Percentiles rank a stretch among this genome's conserved stretches.
phyloP scores from a whole-genome alignment of 37 sponge, comb jelly and placozoan genomes.

The Haliclona indistincta region DNA sequence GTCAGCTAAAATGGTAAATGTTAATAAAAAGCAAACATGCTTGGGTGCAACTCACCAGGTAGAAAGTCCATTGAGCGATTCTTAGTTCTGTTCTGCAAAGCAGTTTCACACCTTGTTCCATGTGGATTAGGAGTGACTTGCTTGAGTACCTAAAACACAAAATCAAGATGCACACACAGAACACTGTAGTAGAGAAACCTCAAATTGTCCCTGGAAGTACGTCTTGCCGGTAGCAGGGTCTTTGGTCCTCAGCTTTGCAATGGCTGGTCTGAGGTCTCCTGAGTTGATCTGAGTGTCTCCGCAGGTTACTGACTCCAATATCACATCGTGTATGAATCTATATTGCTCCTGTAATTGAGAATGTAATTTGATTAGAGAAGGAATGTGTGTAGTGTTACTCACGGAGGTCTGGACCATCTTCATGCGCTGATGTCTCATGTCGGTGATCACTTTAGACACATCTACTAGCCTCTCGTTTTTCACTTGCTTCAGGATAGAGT shows the following conservation, averaged over 20 bases:
- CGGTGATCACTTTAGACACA: constrained; percentile 41
- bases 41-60: constrained; percentile 23
- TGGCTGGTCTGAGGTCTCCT: constrained; percentile 17
- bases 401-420: constrained; percentile 74
- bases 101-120: neutral
- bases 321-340: constrained; percentile 63
- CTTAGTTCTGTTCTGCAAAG: neutral
- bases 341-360: constrained; percentile 58
- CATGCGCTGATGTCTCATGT: constrained; percentile 65
- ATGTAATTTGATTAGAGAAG: neutral
- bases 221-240: constrained; percentile 31
- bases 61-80: constrained; percentile 23
- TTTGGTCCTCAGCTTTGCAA: constrained; percentile 20
- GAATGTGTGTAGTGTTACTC: constrained; percentile 2
- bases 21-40: neutral
- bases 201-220: constrained; percentile 64
- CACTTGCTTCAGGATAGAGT: constrained; percentile 60
- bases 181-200: constrained; percentile 21
- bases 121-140: constrained; percentile 17
- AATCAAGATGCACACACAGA: neutral
- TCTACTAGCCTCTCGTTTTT: constrained; percentile 50
- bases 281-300: constrained; percentile 59
- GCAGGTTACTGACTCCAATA: constrained; percentile 57
- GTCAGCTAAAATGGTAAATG: neutral
- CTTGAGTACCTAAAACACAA: constrained; percentile 15